Base-by-base conservation (phyloP, 2,888 invertebrate species). In the Sinotaia quadrata region DNA sequence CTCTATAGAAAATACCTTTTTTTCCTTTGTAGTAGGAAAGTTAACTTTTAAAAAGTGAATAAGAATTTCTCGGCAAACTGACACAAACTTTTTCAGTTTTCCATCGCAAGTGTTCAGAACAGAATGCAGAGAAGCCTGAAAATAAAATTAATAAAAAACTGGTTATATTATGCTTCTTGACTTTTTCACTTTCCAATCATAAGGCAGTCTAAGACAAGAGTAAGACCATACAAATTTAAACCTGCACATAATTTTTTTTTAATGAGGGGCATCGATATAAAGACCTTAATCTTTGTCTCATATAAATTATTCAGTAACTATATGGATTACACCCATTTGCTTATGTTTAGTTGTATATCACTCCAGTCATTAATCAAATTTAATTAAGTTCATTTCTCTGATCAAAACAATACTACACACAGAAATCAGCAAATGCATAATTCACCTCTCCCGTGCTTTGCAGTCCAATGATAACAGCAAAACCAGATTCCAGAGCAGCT, bases 381-480 rank as follows among this genome's bases (percentile, higher is more conserved):
- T n/a, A 58, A 58, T 33, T 24, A 18, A n/a, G 27, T n/a, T n/a
- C n/a, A n/a, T n/a, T n/a, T n/a, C n/a, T n/a, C n/a, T 41, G 18
- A 21, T 41, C 27, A 60, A 24, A 31, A 18, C 7, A 8, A 52
- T 29, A 18, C 24, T 2, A 18, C 4, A 10, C 12, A 59, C n/a
- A 27, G 47, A 4, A 24, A 60, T 15, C 5, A 18, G 56, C 31
- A 8, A 61, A 27, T 15, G 5, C 1, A 2, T 8, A 4, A 44
- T 75, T 61, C 73, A 85, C 86, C 84, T 87, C 87, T 65, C 87
- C 87, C 34, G 87, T 87, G 36, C 85, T 85, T 76, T 87, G 87
- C 27, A 87, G 80, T 5, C 87, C 87, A 51, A 87, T 86, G 31
- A 87, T 87, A 72, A 87, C 83, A 80, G 87, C 85, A 44, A 78